Percentiles rank a stretch among this genome's conserved stretches.
phyloP scores from a whole-genome alignment of 2,888 invertebrate species.

The Lamellibrachia columna region DNA sequence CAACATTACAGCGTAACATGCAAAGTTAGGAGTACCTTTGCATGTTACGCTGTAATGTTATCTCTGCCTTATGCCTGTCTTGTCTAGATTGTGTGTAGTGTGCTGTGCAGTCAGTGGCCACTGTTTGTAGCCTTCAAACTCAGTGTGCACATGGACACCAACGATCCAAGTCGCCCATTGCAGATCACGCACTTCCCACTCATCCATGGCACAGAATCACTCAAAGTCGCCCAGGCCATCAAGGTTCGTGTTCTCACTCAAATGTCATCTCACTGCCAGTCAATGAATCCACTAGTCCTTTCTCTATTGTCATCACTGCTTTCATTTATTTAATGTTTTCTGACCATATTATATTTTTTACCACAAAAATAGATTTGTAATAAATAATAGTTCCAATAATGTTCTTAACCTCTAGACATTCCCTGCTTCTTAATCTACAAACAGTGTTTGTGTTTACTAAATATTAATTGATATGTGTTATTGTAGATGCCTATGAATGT shows the following conservation, averaged over 20 bases:
- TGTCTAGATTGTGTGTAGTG: not conserved
- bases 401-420: not conserved
- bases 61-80: too few relatives aligned
- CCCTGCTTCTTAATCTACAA: not conserved
- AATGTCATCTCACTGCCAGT: not conserved
- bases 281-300: not conserved
- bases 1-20: too few relatives aligned
- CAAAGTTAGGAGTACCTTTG: too few relatives aligned
- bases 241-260: slow-evolving; percentile 47
- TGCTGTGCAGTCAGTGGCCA: not conserved
- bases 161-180: slow-evolving; percentile 81
- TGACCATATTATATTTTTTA: not conserved
- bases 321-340: slow-evolving; percentile 13
- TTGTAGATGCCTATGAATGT: not conserved
- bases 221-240: slow-evolving; percentile 67
- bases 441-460: not conserved
- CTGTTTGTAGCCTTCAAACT: slow-evolving; percentile 69
- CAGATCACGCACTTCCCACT: slow-evolving; percentile 68
- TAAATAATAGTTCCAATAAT: not conserved
- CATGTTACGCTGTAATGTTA: too few relatives aligned
- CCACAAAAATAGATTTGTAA: not conserved
- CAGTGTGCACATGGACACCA: slow-evolving; percentile 86
- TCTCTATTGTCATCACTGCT: not conserved
- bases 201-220: slow-evolving; percentile 65
- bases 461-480: not conserved